Evolutionary conservation across 1,140 invertebrate species (phyloP).

Genomic region (Zaprionus davidi): DNA sequence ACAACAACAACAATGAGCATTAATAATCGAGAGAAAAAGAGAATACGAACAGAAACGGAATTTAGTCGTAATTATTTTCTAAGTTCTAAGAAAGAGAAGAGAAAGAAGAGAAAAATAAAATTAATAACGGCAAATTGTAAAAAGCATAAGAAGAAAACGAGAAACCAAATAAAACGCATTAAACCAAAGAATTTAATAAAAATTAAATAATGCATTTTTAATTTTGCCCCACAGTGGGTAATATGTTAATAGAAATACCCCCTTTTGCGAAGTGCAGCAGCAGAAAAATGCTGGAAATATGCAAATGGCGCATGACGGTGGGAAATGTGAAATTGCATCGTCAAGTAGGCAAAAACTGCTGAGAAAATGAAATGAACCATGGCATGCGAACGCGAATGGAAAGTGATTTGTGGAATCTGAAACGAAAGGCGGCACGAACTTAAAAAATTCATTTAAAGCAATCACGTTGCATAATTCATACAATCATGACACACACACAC

Average conservation of each 20-base stretch:
- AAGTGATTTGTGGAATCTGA: conserved; percentile 17
- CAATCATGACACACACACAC: conserved; percentile 7
- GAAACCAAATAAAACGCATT: conserved; percentile 76
- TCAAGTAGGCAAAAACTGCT: conserved; percentile 29
- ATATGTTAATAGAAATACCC: conserved; percentile 20
- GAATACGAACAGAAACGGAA: conserved; percentile 21
- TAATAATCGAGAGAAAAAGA: conserved; percentile 42
- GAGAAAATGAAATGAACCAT: conserved; percentile 14
- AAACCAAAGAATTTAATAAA: conserved; percentile 82
- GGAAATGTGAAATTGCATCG: conserved; percentile 56
- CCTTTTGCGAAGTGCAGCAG: neutral
- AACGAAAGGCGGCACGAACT: too few species aligned
- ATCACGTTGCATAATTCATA: neutral
- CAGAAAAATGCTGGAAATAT: conserved; percentile 21
- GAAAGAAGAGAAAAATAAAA: conserved; percentile 32
- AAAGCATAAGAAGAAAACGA: conserved; percentile 70
- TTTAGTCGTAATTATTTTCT: conserved; percentile 62
- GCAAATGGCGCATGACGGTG: conserved; percentile 38
- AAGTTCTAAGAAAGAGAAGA: conserved; percentile 55
- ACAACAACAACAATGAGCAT: conserved; percentile 39
- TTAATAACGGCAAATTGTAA: conserved; percentile 68
- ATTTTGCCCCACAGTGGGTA: neutral
- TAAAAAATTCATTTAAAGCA: conserved; percentile 20
- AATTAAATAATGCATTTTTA: conserved; percentile 60
- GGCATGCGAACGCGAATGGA: conserved; percentile 12